Percentiles rank a stretch among this genome's conserved stretches.
These are phyloP conservation scores for Sitophilus oryzae DNA, from an alignment of 1,140 invertebrate genomes.

Conservation along the genomic window DNA sequence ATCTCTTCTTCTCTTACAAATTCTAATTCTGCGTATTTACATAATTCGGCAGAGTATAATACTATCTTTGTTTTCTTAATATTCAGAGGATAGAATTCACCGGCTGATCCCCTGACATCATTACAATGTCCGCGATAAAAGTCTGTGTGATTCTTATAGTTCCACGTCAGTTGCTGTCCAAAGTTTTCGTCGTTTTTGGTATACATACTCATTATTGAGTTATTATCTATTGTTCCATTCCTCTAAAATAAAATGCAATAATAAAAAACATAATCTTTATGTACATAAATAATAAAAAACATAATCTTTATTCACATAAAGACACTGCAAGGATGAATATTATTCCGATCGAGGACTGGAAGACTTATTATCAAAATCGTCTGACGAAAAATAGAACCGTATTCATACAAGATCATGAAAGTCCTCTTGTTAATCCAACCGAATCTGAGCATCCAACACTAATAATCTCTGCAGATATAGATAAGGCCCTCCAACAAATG, in stretches of 20 bases:
- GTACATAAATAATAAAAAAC: neutral
- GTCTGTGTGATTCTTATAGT: constrained; percentile 47
- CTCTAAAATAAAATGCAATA: no score
- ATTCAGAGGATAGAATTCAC: constrained; percentile 56
- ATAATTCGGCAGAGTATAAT: constrained; percentile 64
- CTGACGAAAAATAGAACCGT: no score
- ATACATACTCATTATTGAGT: constrained; percentile 67
- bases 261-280: no score
- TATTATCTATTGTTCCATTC: constrained; percentile 64
- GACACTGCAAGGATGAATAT: no score
- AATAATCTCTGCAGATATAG: no score
- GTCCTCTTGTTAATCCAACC: no score
- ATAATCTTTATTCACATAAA: no score
- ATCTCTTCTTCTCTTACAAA: constrained; percentile 49
- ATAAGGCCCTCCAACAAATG: no score
- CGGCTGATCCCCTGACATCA: constrained; percentile 53
- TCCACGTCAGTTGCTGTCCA: constrained; percentile 52
- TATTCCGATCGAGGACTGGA: no score
- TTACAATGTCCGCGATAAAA: constrained; percentile 46
- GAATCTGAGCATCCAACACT: no score
- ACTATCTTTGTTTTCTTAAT: constrained; percentile 47
- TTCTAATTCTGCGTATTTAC: constrained; percentile 55
- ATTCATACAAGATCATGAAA: no score
- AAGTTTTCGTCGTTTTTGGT: constrained; percentile 54
- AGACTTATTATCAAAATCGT: no score